A percentile compares a stretch with the other conserved stretches of the same genome.
These are phyloP conservation scores for Myrmecobius fasciatus DNA, from an alignment of 2,113 vertebrate genomes.

Conservation along the genomic window DNA sequence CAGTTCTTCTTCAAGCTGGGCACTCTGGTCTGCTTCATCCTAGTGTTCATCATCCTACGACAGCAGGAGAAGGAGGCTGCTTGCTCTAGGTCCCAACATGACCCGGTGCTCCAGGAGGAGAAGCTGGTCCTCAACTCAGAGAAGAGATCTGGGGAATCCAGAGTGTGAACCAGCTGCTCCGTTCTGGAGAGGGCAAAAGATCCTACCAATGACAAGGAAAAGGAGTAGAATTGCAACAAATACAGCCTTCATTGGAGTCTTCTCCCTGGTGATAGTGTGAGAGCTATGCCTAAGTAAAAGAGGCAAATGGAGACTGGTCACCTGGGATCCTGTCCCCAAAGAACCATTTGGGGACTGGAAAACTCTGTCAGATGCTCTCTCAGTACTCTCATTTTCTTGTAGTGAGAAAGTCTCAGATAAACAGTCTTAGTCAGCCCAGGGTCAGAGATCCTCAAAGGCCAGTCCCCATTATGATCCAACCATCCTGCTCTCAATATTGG, in stretches of 20 bases:
- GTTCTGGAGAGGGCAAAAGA: background rate
- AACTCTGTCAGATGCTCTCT: background rate
- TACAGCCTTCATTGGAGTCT: background rate
- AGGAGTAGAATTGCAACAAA: background rate
- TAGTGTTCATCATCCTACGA: slow-evolving; percentile 80
- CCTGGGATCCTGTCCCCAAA: background rate
- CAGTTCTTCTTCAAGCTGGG: slow-evolving; percentile 87
- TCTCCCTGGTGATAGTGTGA: background rate
- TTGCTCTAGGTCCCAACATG: background rate
- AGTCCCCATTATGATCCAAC: background rate
- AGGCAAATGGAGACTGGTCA: background rate
- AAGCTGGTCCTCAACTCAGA: background rate
- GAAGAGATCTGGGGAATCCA: slow-evolving; percentile 55
- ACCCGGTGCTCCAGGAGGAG: slow-evolving; percentile 28
- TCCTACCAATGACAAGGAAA: background rate
- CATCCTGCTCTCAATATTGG: background rate
- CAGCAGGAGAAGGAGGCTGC: slow-evolving; percentile 72
- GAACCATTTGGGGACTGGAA: background rate
- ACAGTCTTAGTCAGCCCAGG: background rate
- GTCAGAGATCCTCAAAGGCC: background rate
- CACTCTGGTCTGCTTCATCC: slow-evolving; percentile 82
- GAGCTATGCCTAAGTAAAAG: background rate
- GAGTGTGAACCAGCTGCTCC: slow-evolving; percentile 24
- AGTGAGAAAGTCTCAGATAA: background rate
- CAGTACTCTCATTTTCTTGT: background rate